These are phyloP conservation scores for Anarhynchus alexandrinus DNA, from an alignment of 2,113 vertebrate species.

Conservation along the genomic window DNA sequence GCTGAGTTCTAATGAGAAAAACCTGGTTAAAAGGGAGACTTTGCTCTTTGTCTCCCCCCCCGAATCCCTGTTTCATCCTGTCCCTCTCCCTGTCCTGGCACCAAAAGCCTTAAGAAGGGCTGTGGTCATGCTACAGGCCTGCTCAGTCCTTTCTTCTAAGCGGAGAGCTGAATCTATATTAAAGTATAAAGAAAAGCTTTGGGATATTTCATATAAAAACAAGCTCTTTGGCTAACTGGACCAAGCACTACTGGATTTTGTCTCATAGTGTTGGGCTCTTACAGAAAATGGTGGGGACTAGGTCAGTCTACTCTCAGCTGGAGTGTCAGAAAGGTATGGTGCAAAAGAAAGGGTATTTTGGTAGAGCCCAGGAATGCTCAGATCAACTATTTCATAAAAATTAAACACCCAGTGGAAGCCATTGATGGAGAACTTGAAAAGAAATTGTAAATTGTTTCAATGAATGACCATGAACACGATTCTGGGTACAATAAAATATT, in stretches of 20 bases:
- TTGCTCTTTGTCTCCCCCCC: neutral
- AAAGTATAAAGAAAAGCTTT: neutral
- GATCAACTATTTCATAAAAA: neutral
- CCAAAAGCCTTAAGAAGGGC: neutral
- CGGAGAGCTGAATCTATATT: neutral
- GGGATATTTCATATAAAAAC: neutral
- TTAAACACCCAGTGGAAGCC: neutral
- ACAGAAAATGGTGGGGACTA: neutral
- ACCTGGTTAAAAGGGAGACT: neutral
- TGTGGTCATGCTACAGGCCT: neutral
- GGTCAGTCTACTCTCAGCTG: neutral
- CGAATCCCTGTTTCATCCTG: neutral
- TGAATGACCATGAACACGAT: neutral
- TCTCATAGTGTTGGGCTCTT: neutral
- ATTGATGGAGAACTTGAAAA: neutral
- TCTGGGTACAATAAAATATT: neutral
- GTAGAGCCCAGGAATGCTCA: neutral
- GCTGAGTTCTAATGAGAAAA: neutral
- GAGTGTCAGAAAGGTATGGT: neutral
- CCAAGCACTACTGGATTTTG: neutral
- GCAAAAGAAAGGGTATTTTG: neutral
- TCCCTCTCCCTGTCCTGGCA: rapidly evolving
- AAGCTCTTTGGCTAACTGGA: neutral
- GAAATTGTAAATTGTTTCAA: neutral
- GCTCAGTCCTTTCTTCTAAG: neutral